These are phyloP conservation scores for Melinaea marsaeus DNA, from an alignment of 2,888 invertebrate genomes.

Conservation along the genomic window DNA sequence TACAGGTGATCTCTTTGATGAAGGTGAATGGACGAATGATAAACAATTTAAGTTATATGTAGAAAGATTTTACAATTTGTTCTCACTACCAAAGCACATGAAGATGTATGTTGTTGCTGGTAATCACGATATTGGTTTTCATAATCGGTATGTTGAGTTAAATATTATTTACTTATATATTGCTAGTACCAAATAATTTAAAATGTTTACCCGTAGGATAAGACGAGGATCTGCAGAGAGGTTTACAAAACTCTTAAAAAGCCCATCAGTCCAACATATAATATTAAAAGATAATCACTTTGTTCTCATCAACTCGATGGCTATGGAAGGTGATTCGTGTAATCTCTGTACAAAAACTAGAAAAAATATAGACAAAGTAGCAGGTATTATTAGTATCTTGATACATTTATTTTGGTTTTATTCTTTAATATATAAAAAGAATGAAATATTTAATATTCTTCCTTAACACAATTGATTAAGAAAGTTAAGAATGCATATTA, in stretches of 20 bases:
- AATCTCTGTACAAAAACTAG: constrained; percentile 89
- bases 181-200: constrained; percentile 5
- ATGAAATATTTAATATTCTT: background rate
- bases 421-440: background rate
- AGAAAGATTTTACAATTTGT: constrained; percentile 86
- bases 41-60: constrained; percentile 88
- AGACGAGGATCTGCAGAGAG: constrained; percentile 81
- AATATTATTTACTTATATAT: constrained; percentile 9
- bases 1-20: constrained; percentile 95
- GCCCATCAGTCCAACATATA: constrained; percentile 85
- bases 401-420: background rate
- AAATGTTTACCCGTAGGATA: constrained; percentile 43
- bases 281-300: constrained; percentile 88
- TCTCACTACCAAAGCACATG: constrained; percentile 81
- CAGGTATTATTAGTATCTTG: constrained; percentile 66
- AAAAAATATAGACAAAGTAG: constrained; percentile 78
- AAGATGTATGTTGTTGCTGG: constrained; percentile 88
- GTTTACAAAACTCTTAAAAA: constrained; percentile 84
- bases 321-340: constrained; percentile 95
- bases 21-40: constrained; percentile 91
- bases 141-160: constrained; percentile 84
- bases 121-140: constrained; percentile 99
- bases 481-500: background rate
- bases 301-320: constrained; percentile 96
- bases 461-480: background rate